phyloP scores from a whole-genome alignment of 2,113 vertebrate genomes.

The Vidua macroura region DNA sequence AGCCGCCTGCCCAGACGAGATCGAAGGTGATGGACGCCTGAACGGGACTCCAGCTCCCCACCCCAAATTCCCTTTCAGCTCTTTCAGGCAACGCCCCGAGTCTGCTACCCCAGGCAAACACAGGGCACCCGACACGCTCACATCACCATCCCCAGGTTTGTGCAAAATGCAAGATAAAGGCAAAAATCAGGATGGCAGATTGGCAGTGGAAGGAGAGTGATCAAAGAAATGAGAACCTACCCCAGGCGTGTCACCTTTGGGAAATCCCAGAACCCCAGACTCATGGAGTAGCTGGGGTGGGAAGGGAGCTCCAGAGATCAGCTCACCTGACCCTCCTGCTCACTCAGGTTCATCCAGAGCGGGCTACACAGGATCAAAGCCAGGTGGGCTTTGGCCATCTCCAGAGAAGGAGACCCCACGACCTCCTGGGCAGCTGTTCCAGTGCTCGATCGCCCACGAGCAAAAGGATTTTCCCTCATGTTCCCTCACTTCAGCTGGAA shows the following conservation, averaged over 20 bases:
- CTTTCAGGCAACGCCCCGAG: rapidly evolving
- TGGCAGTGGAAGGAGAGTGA: neutral
- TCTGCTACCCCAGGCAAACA: neutral
- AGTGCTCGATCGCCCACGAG: neutral
- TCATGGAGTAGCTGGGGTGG: neutral
- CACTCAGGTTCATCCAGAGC: neutral
- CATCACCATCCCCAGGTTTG: rapidly evolving
- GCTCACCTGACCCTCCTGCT: neutral
- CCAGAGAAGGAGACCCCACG: neutral
- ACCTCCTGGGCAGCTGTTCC: neutral
- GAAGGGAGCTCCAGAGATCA: neutral
- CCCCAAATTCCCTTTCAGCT: neutral
- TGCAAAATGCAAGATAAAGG: neutral
- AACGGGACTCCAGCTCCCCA: neutral
- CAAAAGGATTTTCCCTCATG: neutral
- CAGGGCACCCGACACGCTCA: rapidly evolving
- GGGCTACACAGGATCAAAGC: neutral
- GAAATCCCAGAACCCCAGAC: neutral
- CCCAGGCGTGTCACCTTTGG: neutral
- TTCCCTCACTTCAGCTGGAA: neutral
- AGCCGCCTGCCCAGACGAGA: rapidly evolving
- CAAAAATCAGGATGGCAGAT: neutral
- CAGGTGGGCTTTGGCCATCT: neutral
- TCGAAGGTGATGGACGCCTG: rapidly evolving
- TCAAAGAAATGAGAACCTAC: neutral